Percentiles rank a stretch among this genome's conserved stretches.
Evolutionary conservation across 2,888 invertebrate species (phyloP).

Genomic region (Eurytoma adleriae): DNA sequence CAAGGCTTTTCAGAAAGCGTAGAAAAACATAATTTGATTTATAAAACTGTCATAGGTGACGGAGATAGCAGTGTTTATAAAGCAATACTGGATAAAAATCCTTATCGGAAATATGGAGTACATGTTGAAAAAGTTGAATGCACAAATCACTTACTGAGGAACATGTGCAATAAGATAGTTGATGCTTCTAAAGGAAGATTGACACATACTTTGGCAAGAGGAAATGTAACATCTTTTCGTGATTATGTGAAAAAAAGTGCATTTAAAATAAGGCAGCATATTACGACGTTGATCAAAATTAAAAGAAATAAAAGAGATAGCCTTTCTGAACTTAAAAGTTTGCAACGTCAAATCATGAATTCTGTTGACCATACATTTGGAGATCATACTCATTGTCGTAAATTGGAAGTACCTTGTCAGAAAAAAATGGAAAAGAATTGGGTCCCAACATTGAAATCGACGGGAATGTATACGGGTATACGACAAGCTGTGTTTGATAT

Average conservation of each 20-base stretch:
- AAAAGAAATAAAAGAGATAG: not conserved
- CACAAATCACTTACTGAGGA: constrained; percentile 48
- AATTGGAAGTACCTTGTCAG: constrained; percentile 9
- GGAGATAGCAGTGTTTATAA: constrained; percentile 53
- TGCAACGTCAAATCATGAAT: constrained; percentile 44
- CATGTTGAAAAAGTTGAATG: constrained; percentile 51
- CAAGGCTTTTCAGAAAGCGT: constrained; percentile 47
- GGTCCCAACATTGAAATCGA: constrained; percentile 38
- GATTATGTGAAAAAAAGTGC: constrained; percentile 1
- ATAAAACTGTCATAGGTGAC: constrained; percentile 46
- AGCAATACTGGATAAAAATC: constrained; percentile 33
- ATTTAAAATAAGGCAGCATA: constrained; percentile 14
- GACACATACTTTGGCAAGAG: constrained; percentile 1
- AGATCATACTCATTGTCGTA: constrained; percentile 48
- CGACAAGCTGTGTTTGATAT: constrained; percentile 33
- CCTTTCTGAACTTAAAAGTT: not conserved
- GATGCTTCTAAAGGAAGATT: not conserved
- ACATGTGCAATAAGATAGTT: constrained; percentile 34
- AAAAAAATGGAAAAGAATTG: constrained; percentile 38
- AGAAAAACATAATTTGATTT: constrained; percentile 43
- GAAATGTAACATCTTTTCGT: constrained; percentile 11
- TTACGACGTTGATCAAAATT: not conserved
- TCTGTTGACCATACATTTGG: constrained; percentile 52
- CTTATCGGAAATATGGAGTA: constrained; percentile 41
- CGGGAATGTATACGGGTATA: constrained; percentile 39